Base-by-base conservation (phyloP, 2,797 vertebrate genomes). In the Pampus argenteus region DNA sequence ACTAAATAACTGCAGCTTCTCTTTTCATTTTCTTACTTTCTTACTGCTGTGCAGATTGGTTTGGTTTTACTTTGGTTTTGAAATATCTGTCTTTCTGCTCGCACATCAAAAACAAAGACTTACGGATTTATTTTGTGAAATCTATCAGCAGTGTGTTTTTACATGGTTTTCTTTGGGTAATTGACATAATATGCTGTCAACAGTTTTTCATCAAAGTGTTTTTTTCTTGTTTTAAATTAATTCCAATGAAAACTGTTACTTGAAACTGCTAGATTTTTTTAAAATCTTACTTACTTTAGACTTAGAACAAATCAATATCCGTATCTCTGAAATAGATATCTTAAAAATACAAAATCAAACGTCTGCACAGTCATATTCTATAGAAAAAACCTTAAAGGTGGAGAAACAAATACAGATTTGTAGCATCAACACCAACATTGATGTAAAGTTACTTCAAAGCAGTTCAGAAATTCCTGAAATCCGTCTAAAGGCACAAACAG, bases 401-500 rank as follows among this genome's bases (percentile, higher is more conserved):
- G 13, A 17, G 15, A 40, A 31, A 40, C 5, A 40, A 17, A 40
- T 17, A 17, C 8, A 5, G 40, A 44, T 44, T 44, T 44, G 6
- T 18, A 44, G 15, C 40, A 44, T 18, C 40, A 44, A 40, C 6
- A n/a, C 7, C 23, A 26, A 42, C 29, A 76, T 59, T 55, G 59
- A 64, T 59, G 34, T 9, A 9, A 74, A 55, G 47, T 72, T 69
- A 77, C 74, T 88, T 63, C 26, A 76, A 79, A 74, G 49, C 48
- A 50, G 61, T 86, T 77, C 44, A 8, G 26, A 54, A 76, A 78
- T 57, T 74, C 59, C 66, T 67, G 55, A 76, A 86, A 88, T 62
- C 40, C 71, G 57, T 72, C 73, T 78, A 47, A 49, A 67, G 82
- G 72, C 74, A 69, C 76, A 89, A 85, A 80, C 83, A 82, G 62